Percentiles rank a stretch among this genome's conserved stretches.
Evolutionary conservation across 2,888 invertebrate species (phyloP).

Genomic region (Thymelicus sylvestris): DNA sequence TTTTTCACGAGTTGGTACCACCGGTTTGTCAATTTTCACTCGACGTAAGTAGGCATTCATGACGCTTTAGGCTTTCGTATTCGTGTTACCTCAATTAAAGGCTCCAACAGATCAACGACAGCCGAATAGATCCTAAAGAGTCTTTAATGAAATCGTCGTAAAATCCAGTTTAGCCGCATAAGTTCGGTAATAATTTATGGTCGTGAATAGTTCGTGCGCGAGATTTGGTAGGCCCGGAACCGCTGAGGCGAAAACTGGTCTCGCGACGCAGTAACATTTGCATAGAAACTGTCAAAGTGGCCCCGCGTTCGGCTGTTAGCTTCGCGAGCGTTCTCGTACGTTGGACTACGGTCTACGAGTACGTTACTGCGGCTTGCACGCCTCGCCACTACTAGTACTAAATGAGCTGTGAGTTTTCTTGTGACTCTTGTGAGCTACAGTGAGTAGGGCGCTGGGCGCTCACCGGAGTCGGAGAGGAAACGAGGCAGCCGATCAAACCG

Average conservation of each 20-base stretch:
- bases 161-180: slow-evolving; percentile 67
- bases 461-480: neutral
- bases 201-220: slow-evolving; percentile 69
- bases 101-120: slow-evolving; percentile 21
- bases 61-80: neutral
- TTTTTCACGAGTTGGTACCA: slow-evolving; percentile 50
- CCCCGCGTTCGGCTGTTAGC: slow-evolving; percentile 67
- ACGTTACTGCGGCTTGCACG: slow-evolving; percentile 32
- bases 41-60: slow-evolving; percentile 21
- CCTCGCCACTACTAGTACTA: slow-evolving; percentile 6
- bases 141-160: slow-evolving; percentile 52
- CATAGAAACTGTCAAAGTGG: slow-evolving; percentile 83
- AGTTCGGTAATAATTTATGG: slow-evolving; percentile 63
- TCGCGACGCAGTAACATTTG: slow-evolving; percentile 79
- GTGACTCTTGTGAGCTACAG: too few relatives aligned
- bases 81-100: too few relatives aligned
- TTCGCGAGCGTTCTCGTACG: slow-evolving; percentile 29
- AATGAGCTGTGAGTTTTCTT: neutral
- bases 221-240: slow-evolving; percentile 78
- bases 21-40: slow-evolving; percentile 48
- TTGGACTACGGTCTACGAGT: slow-evolving; percentile 22
- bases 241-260: slow-evolving; percentile 79
- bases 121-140: slow-evolving; percentile 38
- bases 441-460: slow-evolving; percentile 10
- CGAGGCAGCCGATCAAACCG: slow-evolving; percentile 9